Base-by-base conservation (phyloP, 1,140 invertebrate genomes). In the Manduca sexta region DNA sequence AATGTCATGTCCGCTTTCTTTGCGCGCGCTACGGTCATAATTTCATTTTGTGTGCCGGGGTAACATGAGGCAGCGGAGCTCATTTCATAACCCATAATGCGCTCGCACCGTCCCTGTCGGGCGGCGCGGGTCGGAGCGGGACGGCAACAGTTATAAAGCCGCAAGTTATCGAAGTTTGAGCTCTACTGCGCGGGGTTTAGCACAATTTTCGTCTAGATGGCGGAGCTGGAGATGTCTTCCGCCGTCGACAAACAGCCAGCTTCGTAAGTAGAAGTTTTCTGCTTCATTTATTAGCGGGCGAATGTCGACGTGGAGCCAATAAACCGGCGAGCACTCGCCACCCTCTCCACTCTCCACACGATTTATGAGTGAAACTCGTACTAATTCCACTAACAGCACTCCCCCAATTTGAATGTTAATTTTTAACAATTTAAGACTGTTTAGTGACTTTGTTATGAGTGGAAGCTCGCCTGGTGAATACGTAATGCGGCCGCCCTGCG, bases 341-440 rank as follows among this genome's bases (percentile, higher is more conserved):
- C 78, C 78, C 78, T 74, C n/a, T 26, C 21, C 21, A 26, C 21
- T 26, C 66, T 72, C 61, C 58, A 75, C 70, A 80, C 75, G 73
- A 84, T 84, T 84, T 84, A 84, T 77, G 74, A 69, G 58, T 64
- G 66, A 68, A 76, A 71, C 68, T 75, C 74, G 63, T 63, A 79
- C 74, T 81, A 83, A 84, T 81, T 81, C 80, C 69, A 79, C 74
- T 84, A 81, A 81, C 74, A 75, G 80, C 70, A 52, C 68, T 73
- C 68, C 64, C 74, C 64, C 76, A 74, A 84, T 81, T 80, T 84
- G 69, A 78, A 81, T 84, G 73, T 73, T 74, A 84, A 84, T 81
- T 80, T 81, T 80, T 81, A 78, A 78, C 74, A 79, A 78, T 84
- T 78, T 75, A 70, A 68, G 68, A 62, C 60, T 72, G 66, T 73